These are phyloP conservation scores for Syrista parreyssii DNA, from an alignment of 2,888 invertebrate species.

Conservation along the genomic window DNA sequence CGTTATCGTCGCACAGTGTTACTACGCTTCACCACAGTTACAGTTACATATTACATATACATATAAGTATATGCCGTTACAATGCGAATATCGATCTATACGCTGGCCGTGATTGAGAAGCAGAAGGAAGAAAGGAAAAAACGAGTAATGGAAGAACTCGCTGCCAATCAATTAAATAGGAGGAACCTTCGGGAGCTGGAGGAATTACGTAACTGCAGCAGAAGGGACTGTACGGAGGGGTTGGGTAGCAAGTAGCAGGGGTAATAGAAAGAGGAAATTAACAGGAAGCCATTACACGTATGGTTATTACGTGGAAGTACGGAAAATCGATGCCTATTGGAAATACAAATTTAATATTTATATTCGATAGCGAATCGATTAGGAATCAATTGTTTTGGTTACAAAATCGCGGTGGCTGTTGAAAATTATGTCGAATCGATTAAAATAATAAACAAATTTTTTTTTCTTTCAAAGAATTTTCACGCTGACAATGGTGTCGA, in stretches of 20 bases:
- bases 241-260: neutral
- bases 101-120: neutral
- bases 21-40: neutral
- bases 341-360: neutral
- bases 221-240: neutral
- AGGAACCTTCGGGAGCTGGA: neutral
- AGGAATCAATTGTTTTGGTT: too few species aligned
- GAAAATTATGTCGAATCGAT: too few species aligned
- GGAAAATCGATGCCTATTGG: neutral
- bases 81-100: slow-evolving; percentile 9
- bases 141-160: neutral
- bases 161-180: neutral
- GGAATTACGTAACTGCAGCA: neutral
- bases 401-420: too few species aligned
- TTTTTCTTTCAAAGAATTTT: neutral
- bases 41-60: neutral
- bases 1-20: neutral
- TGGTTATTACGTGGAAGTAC: neutral
- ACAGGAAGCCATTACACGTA: neutral
- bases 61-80: slow-evolving; percentile 12
- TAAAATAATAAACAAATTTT: too few species aligned
- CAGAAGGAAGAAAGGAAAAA: neutral
- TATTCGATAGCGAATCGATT: neutral
- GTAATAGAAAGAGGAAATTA: neutral
- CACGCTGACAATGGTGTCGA: neutral